A percentile compares a stretch with the other conserved stretches of the same genome.
phyloP scores from a whole-genome alignment of 2,888 invertebrate genomes.

The Antitype chi region DNA sequence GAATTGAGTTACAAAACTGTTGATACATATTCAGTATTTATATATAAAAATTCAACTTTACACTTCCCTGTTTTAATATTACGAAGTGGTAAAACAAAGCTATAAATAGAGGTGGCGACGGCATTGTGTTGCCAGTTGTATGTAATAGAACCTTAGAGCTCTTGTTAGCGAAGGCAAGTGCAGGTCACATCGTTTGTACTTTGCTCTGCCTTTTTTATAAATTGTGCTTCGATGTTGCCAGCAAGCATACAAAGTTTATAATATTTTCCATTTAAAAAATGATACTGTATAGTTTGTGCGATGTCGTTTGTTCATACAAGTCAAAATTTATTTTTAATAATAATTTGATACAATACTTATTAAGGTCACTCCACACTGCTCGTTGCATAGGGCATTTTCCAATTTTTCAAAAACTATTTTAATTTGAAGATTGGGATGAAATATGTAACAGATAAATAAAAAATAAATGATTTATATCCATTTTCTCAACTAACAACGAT shows the following conservation, averaged over 20 bases:
- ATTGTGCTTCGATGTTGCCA: conserved; percentile 3
- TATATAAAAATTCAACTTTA: conserved; percentile 1
- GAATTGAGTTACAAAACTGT: conserved; percentile 12
- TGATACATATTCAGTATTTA: conserved; percentile 18
- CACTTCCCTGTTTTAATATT: background rate
- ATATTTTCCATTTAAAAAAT: background rate
- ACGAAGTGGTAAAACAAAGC: conserved; percentile 34
- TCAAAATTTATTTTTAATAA: background rate
- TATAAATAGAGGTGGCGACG: background rate
- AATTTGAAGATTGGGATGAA: too few species aligned
- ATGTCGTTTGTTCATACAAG: conserved; percentile 29
- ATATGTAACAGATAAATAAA: too few species aligned
- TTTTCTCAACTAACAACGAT: too few species aligned
- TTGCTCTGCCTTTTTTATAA: background rate
- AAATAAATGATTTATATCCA: too few species aligned
- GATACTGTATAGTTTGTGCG: conserved; percentile 36
- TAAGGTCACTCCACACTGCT: conserved; percentile 11
- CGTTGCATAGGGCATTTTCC: too few species aligned
- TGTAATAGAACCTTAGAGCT: background rate
- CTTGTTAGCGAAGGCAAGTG: background rate
- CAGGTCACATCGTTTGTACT: background rate
- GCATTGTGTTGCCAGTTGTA: conserved; percentile 27
- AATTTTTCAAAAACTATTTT: too few species aligned
- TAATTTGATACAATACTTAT: conserved; percentile 7
- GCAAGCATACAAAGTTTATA: conserved; percentile 1